Evolutionary conservation across 2,797 vertebrate genomes (phyloP).

Genomic region (Sebastes alutus): DNA sequence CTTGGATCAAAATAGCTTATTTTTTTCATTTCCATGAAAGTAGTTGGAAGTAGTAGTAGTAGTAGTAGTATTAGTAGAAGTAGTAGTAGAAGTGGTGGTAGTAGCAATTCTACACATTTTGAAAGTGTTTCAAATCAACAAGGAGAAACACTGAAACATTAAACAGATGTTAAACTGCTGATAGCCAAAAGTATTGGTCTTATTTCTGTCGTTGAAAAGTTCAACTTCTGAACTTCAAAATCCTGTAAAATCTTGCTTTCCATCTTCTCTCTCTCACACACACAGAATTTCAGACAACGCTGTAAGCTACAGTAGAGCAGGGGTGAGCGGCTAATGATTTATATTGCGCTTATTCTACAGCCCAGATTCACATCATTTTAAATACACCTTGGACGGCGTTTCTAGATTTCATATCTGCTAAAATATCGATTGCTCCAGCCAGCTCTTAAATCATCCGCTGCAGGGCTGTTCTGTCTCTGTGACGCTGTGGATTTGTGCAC

Average conservation of each 20-base stretch:
- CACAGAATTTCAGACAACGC: constrained; percentile 2
- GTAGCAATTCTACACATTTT: neutral
- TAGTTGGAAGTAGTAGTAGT: neutral
- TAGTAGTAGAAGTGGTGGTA: neutral
- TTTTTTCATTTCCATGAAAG: neutral
- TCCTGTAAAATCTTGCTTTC: neutral
- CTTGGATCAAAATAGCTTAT: neutral
- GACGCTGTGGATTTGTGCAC: constrained; percentile 11
- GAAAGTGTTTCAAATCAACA: neutral
- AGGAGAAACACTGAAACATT: neutral
- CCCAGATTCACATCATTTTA: constrained; percentile 66
- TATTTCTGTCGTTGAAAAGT: neutral
- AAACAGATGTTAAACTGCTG: neutral
- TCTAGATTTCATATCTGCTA: constrained; percentile 68
- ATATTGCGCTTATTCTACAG: constrained; percentile 54
- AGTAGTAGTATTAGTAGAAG: neutral
- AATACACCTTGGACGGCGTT: constrained; percentile 59
- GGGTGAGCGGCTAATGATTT: constrained; percentile 44
- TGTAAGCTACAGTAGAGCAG: neutral
- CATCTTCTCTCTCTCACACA: neutral
- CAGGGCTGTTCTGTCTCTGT: constrained; percentile 38
- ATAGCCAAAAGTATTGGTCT: neutral
- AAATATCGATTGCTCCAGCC: constrained; percentile 72
- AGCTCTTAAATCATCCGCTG: constrained; percentile 69
- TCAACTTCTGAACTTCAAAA: neutral